These are phyloP conservation scores for Larimichthys crocea DNA, from an alignment of 2,113 vertebrate genomes.

Conservation along the genomic window DNA sequence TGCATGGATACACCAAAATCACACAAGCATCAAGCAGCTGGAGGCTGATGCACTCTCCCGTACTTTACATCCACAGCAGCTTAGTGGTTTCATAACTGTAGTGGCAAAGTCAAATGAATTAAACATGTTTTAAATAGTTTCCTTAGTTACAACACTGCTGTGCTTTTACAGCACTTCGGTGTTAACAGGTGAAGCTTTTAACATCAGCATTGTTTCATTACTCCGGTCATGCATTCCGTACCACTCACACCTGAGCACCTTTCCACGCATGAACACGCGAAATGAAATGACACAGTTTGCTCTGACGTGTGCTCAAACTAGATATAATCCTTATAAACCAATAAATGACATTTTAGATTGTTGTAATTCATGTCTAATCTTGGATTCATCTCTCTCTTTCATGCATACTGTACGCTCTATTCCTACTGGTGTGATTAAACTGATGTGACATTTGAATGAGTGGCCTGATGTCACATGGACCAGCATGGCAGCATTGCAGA, in stretches of 20 bases:
- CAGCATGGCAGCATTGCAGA: conserved; percentile 7
- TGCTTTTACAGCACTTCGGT: conserved; percentile 22
- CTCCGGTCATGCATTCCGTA: conserved; percentile 15
- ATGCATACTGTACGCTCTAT: not conserved
- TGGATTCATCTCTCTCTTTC: not conserved
- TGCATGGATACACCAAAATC: conserved; percentile 53
- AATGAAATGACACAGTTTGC: not conserved
- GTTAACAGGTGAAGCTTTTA: conserved; percentile 35
- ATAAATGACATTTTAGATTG: not conserved
- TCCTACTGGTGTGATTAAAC: not conserved
- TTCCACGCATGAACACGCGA: not conserved
- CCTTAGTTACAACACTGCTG: conserved; percentile 11
- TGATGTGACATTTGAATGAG: conserved; percentile 43
- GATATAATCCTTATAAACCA: not conserved
- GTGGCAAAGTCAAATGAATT: conserved; percentile 49
- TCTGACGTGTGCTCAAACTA: not conserved
- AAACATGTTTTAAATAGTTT: conserved; percentile 57
- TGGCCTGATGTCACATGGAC: not conserved
- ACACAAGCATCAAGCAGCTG: conserved; percentile 35
- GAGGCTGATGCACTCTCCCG: conserved; percentile 40
- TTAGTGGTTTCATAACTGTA: conserved; percentile 9
- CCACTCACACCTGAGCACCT: not conserved
- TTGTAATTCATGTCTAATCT: not conserved
- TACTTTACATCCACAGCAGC: conserved; percentile 11
- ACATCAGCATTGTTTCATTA: conserved; percentile 27